phyloP scores from a whole-genome alignment of 2,888 invertebrate species.

The Resseliella maxima region DNA sequence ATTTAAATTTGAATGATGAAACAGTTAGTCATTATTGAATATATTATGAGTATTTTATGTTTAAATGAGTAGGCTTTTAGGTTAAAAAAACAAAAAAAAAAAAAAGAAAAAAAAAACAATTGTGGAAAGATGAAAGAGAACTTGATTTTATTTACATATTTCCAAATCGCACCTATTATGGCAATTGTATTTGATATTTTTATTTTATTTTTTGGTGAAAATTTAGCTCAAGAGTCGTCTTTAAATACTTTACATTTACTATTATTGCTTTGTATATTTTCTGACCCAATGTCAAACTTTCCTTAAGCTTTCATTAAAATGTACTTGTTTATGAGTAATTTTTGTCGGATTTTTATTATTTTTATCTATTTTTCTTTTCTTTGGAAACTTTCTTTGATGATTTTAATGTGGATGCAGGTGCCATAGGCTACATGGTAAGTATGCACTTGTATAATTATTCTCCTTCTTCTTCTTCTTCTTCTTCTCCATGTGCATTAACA shows the following conservation, averaged over 20 bases:
- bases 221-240: not conserved
- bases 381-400: not conserved
- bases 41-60: not conserved
- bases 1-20: not conserved
- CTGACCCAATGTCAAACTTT: conserved; percentile 27
- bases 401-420: conserved; percentile 10
- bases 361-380: not conserved
- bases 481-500: too few species aligned
- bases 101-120: too few species aligned
- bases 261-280: not conserved
- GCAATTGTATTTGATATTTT: too few species aligned
- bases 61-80: not conserved
- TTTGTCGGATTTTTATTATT: not conserved
- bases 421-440: conserved; percentile 1
- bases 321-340: not conserved
- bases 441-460: not conserved
- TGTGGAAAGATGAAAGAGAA: not conserved
- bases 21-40: conserved; percentile 35
- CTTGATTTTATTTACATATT: not conserved
- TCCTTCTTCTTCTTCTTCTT: too few species aligned
- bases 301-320: conserved; percentile 7
- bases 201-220: too few species aligned
- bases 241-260: not conserved
- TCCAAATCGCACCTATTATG: too few species aligned
- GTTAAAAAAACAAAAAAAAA: too few species aligned